phyloP scores from a whole-genome alignment of 2,797 vertebrate genomes.

The Heterohyrax brucei region DNA sequence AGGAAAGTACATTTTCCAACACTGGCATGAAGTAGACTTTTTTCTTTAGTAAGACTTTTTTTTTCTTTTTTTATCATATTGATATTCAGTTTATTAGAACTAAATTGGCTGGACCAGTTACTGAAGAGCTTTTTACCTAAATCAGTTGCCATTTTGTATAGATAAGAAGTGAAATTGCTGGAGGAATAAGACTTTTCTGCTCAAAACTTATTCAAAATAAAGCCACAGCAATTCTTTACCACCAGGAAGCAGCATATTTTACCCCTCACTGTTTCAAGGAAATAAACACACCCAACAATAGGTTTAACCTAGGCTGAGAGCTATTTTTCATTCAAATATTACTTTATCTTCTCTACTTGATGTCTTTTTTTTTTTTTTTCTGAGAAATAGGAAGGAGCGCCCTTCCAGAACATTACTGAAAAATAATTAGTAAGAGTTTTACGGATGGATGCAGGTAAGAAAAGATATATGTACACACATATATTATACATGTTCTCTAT shows the following conservation, averaged over 20 bases:
- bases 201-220: slow-evolving; percentile 70
- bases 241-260: slow-evolving; percentile 23
- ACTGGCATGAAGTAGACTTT: slow-evolving; percentile 26
- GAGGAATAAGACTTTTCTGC: slow-evolving; percentile 48
- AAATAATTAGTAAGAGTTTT: slow-evolving; percentile 53
- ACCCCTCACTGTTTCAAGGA: slow-evolving; percentile 28
- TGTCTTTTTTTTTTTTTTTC: not conserved
- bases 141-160: slow-evolving; percentile 75
- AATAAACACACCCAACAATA: not conserved
- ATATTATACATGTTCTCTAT: not conserved
- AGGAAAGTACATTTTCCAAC: slow-evolving; percentile 63
- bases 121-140: slow-evolving; percentile 73
- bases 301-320: not conserved
- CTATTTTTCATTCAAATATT: slow-evolving; percentile 25
- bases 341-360: not conserved
- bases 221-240: slow-evolving; percentile 70
- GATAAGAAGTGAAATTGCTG: slow-evolving; percentile 76
- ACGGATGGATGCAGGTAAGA: not conserved
- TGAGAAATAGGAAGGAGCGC: not conserved
- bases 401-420: not conserved
- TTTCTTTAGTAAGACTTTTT: slow-evolving; percentile 24
- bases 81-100: slow-evolving; percentile 81
- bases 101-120: slow-evolving; percentile 74
- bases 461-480: not conserved
- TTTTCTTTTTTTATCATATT: slow-evolving; percentile 76